Base-by-base conservation (phyloP, 2,888 invertebrate genomes). In the Drosophila gaucha region DNA sequence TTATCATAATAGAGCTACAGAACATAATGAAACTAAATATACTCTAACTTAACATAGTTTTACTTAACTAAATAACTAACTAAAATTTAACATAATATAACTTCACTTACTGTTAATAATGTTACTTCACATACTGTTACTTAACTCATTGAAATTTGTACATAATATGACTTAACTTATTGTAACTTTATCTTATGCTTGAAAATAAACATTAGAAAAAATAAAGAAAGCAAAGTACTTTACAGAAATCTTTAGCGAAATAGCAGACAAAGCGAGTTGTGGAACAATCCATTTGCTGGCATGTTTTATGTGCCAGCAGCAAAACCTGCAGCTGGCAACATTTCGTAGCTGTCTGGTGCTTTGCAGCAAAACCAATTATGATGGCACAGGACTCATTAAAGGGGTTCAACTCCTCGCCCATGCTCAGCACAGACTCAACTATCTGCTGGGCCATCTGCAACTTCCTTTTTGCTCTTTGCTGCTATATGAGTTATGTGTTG, bases 401-500 rank as follows among this genome's bases (percentile, higher is more conserved):
- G 49, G 39, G 44, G 54, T 12, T n/a, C 33, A 43, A n/a, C 31
- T 24, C 18, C 33, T 36, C 57, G 46, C 14, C 51, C 56, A 38
- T 62, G 69, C 70, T 1, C 10, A 33, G 55, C 51, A 39, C n/a
- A 54, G 3, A 30, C 60, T 38, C n/a, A 36, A 18, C 59, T 38
- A 38, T 59, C 44, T 30, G 24, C 38, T 18, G n/a, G 26, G 3
- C 22, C 43, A 60, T 16, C 63, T 47, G 26, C 62, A 46, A 30
- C 44, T 58, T 35, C 6, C 18, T 10, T n/a, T n/a, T 24, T 51
- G 39, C 16, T 38, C 46, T 31, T 2, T 46, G 46, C 46, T 24
- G 46, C 18, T 44, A 36, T 55, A 86, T 87, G 82, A 82, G 87
- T 87, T 85, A 82, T 82, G 78, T 70, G 82, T 68, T 87, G 87